Conservation (phyloP, 2,888 invertebrate species). For the Eugnorisma glareosa region DNA sequence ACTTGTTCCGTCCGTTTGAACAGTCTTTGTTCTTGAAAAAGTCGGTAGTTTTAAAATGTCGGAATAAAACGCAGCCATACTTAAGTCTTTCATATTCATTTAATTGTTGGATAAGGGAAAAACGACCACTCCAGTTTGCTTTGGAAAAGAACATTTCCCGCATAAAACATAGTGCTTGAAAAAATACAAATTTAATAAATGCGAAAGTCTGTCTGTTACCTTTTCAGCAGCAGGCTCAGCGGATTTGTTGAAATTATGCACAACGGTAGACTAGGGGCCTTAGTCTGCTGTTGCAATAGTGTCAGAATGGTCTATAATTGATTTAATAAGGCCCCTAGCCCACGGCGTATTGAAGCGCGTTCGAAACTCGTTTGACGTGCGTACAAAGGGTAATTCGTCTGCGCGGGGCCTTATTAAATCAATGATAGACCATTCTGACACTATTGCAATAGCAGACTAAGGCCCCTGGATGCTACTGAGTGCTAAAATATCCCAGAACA, state of each 20-base stretch:
- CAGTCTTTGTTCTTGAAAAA: conserved; percentile 8
- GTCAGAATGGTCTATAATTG: too few species aligned
- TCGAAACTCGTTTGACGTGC: too few species aligned
- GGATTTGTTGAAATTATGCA: neutral
- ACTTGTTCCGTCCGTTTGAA: conserved; percentile 16
- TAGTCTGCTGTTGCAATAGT: too few species aligned
- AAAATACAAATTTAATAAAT: neutral
- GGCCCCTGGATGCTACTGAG: neutral
- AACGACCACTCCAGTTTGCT: neutral
- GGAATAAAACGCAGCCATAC: neutral
- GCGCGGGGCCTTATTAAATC: too few species aligned
- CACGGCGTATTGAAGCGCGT: too few species aligned
- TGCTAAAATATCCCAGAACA: neutral
- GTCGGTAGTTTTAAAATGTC: neutral
- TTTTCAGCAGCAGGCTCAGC: too few species aligned
- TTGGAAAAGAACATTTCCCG: neutral
- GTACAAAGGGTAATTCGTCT: too few species aligned
- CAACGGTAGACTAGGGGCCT: neutral
- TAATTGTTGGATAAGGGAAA: neutral
- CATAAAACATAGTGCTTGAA: neutral
- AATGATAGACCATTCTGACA: too few species aligned
- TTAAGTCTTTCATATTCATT: neutral
- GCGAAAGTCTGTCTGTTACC: neutral
- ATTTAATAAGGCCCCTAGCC: too few species aligned
- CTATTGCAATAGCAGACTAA: too few species aligned